Conservation (phyloP, 1,140 invertebrate genomes). For the Chionoecetes opilio region DNA sequence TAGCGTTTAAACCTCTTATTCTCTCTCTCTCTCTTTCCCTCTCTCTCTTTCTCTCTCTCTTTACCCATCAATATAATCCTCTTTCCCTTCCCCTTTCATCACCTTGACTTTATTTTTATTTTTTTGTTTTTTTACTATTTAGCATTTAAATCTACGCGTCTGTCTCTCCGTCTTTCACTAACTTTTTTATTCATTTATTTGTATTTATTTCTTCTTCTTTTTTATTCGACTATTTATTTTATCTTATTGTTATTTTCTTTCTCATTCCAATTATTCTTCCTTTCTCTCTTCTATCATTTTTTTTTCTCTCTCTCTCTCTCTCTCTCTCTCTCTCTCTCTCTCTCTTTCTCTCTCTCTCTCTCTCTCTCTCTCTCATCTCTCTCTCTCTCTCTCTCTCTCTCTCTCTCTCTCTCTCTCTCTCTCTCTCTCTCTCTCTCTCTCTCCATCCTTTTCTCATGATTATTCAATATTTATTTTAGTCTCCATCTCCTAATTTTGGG, state of each 20-base stretch:
- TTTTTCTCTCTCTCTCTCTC: background rate
- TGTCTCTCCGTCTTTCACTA: background rate
- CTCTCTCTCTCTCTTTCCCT: no score
- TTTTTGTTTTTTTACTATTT: no score
- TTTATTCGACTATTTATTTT: background rate
- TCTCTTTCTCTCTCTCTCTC: background rate
- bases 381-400: background rate
- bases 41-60: no score
- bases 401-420: background rate
- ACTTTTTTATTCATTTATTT: background rate
- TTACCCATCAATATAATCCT: no score
- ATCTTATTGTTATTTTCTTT: background rate
- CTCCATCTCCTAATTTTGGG: no score
- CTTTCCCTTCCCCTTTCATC: no score
- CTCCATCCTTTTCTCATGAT: background rate
- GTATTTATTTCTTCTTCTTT: background rate
- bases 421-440: background rate
- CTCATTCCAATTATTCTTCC: background rate
- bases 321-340: background rate
- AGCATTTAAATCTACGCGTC: no score
- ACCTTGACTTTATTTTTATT: background rate
- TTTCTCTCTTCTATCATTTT: background rate
- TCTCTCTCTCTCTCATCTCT: background rate
- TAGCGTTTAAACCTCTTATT: no score
- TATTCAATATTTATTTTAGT: background rate